Base-by-base conservation (phyloP, 2,888 invertebrate genomes). In the Unio delphinus region DNA sequence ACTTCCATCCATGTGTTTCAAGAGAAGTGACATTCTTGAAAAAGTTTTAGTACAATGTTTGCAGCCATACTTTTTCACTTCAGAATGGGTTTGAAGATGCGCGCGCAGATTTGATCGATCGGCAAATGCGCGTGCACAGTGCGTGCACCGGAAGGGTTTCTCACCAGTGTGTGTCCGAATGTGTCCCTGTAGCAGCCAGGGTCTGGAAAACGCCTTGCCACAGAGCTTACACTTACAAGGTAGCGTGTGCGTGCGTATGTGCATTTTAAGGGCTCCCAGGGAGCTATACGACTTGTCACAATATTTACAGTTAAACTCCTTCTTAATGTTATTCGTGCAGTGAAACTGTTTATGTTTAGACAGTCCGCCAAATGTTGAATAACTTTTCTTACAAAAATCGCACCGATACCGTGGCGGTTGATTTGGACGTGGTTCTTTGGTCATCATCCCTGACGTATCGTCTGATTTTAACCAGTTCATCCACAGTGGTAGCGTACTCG, bases 111-210 rank as follows among this genome's bases (percentile, higher is more conserved):
- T 99, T 57, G 97, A 97, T 71, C 98, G 93, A 91, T 99, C 98
- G 26, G 99, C 99, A 90, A 99, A 99, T 1, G 98, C 97, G 55
- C 98, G 93, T 84, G 95, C 94, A 91, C 99, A 99, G 88, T 97
- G 96, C 75, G 94, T 94, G 90, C 99, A 99, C 69, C 95, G 94
- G 92, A 98, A 99, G 0, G 99, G 98, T 87, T 99, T 99, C 90
- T 99, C 98, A 0, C 98, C 98, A 0, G 98, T 98, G 91, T 99
- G 98, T 0, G 98, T 99, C 65, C 98, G 92, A 84, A 98, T 96
- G 92, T 99, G 98, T 0, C 98, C 98, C 91, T 99, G 98, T 34
- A 99, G 93, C 67, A 99, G 91, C 98, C 98, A 99, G 5, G 98
- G 98, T 20, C 98, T 92, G 34, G 97, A 97, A 92, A 99, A 99